Conservation (phyloP, 2,113 vertebrate species). For the Heteronetta atricapilla region DNA sequence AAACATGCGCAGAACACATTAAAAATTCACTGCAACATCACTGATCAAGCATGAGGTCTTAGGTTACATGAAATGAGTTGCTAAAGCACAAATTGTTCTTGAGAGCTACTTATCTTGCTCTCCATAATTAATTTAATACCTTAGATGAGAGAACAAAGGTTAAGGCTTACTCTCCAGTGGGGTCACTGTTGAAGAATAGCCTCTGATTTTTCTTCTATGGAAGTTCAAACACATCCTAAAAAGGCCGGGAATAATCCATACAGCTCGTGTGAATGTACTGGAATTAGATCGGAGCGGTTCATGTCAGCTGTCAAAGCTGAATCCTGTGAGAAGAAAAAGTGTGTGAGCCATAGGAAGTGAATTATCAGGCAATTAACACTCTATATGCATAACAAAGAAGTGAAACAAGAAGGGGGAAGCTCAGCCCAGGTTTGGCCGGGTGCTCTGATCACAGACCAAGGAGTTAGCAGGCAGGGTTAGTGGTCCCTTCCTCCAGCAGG, state of each 20-base stretch:
- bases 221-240: slow-evolving; percentile 11
- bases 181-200: slow-evolving; percentile 37
- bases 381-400: background rate
- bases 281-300: background rate
- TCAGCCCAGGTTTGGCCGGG: background rate
- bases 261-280: background rate
- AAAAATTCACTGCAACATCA: slow-evolving; percentile 56
- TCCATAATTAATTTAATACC: slow-evolving; percentile 63
- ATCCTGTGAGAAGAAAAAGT: background rate
- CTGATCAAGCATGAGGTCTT: slow-evolving; percentile 52
- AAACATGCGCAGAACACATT: background rate
- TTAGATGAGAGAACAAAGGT: slow-evolving; percentile 53
- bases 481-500: background rate
- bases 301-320: background rate
- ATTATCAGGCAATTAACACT: slow-evolving; percentile 5
- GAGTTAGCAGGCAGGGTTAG: background rate
- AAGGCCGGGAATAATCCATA: background rate
- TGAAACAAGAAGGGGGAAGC: background rate
- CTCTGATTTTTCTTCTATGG: background rate
- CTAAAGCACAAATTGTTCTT: slow-evolving; percentile 45
- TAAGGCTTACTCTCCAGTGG: slow-evolving; percentile 23
- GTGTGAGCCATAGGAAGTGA: background rate
- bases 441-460: background rate
- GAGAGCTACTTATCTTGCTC: slow-evolving; percentile 59
- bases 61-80: slow-evolving; percentile 47